Evolutionary conservation across 1,140 invertebrate genomes (phyloP).

Genomic region (Danaus melanippus): DNA sequence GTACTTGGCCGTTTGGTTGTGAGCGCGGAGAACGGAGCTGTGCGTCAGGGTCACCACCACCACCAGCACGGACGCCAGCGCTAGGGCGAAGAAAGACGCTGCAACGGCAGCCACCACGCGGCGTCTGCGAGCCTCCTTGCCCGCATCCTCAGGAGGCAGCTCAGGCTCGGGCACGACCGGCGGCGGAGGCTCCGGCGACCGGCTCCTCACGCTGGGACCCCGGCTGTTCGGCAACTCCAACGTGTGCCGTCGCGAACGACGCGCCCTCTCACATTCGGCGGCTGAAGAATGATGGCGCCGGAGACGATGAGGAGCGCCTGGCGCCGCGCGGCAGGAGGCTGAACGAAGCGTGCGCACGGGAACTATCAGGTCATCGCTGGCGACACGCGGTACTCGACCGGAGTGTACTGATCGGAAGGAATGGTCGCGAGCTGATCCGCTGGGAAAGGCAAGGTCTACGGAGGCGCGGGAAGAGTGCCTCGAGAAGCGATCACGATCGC

Average conservation of each 20-base stretch:
- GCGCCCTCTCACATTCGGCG: conserved; percentile 60
- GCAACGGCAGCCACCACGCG: conserved; percentile 77
- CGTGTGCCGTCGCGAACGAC: conserved; percentile 54
- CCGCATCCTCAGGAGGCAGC: conserved; percentile 41
- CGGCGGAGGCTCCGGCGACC: conserved; percentile 51
- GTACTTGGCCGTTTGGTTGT: conserved; percentile 75
- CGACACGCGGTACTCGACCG: conserved; percentile 51
- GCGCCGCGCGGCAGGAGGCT: conserved; percentile 54
- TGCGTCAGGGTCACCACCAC: conserved; percentile 82
- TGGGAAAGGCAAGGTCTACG: conserved; percentile 57
- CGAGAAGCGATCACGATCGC: conserved; percentile 60
- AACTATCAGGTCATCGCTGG: conserved; percentile 64
- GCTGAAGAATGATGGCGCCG: conserved; percentile 60
- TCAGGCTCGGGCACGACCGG: conserved; percentile 49
- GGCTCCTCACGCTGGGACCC: conserved; percentile 54
- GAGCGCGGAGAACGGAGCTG: conserved; percentile 72
- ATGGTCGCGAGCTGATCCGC: conserved; percentile 53
- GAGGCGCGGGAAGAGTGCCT: conserved; percentile 64
- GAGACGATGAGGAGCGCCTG: conserved; percentile 57
- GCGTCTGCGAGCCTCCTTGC: conserved; percentile 74
- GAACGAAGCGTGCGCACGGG: conserved; percentile 61
- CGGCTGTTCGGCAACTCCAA: conserved; percentile 54
- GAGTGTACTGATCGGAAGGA: conserved; percentile 62
- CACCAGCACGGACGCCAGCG: conserved; percentile 77
- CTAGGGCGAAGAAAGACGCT: conserved; percentile 78